These are phyloP conservation scores for Anadara kagoshimensis DNA, from an alignment of 1,140 invertebrate species.

Conservation along the genomic window DNA sequence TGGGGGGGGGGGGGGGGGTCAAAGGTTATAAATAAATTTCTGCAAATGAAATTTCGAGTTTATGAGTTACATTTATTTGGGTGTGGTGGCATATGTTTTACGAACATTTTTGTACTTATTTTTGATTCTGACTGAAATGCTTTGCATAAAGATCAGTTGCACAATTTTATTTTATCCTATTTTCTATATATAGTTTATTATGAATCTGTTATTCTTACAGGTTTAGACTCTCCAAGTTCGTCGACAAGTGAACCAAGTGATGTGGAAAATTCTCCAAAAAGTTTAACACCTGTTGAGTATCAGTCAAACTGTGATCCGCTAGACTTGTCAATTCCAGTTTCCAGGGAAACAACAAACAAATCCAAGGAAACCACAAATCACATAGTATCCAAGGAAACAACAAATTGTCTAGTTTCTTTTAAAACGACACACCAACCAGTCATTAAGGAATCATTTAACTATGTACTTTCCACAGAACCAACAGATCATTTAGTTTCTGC, in stretches of 20 bases:
- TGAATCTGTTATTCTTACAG: background rate
- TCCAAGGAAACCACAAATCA: background rate
- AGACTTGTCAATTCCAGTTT: background rate
- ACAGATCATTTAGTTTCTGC: no score
- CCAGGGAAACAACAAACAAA: background rate
- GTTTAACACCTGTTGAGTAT: background rate
- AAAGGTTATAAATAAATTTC: no score
- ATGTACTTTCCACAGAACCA: no score
- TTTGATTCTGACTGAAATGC: background rate
- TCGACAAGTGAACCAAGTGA: conserved; percentile 17
- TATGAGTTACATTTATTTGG: background rate
- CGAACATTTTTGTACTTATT: background rate
- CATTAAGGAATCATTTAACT: no score
- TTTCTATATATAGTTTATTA: no score
- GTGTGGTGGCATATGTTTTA: background rate
- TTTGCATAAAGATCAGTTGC: background rate
- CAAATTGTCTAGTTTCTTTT: background rate
- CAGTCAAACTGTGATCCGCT: background rate
- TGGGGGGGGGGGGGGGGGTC: no score
- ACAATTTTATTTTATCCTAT: no score
- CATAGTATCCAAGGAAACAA: conserved; percentile 3
- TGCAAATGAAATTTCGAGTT: no score
- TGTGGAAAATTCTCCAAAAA: background rate
- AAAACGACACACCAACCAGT: background rate
- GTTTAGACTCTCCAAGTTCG: conserved; percentile 16